Conservation (phyloP, 2,888 invertebrate species). For the Ferrisia virgata region DNA sequence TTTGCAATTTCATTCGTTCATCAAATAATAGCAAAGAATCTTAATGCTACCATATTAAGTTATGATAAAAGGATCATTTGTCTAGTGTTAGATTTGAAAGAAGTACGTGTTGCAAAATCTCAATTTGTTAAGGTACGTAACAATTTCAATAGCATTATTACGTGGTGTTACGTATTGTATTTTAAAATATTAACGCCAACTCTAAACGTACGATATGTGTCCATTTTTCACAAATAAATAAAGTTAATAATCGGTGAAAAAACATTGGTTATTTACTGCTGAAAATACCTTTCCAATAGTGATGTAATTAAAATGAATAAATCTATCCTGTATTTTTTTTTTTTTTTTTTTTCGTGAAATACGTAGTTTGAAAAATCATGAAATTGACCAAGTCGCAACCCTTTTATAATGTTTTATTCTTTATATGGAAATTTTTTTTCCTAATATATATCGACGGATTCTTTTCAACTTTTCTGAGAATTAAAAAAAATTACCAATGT, state of each 20-base stretch:
- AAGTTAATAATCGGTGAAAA: not conserved
- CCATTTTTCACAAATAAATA: conserved; percentile 7
- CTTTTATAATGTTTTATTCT: not conserved
- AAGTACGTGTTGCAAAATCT: conserved; percentile 36
- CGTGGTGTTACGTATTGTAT: conserved; percentile 34
- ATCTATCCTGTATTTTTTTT: too few species aligned
- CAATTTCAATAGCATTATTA: conserved; percentile 35
- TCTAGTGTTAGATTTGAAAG: conserved; percentile 24
- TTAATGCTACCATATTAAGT: conserved; percentile 7
- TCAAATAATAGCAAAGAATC: conserved; percentile 11
- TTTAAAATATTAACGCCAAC: conserved; percentile 1
- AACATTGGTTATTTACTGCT: not conserved
- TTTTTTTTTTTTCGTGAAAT: too few species aligned
- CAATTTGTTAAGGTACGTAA: conserved; percentile 43
- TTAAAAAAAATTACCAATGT: too few species aligned
- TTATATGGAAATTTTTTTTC: too few species aligned
- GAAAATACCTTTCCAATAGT: not conserved
- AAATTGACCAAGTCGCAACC: not conserved
- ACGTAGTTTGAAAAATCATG: not conserved
- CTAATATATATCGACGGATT: too few species aligned
- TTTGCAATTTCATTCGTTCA: not conserved
- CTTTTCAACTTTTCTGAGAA: too few species aligned
- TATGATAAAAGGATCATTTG: conserved; percentile 16
- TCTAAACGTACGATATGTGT: not conserved
- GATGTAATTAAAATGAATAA: conserved; percentile 21